phyloP scores from a whole-genome alignment of 2,797 vertebrate species.

The Amniataba percoides region DNA sequence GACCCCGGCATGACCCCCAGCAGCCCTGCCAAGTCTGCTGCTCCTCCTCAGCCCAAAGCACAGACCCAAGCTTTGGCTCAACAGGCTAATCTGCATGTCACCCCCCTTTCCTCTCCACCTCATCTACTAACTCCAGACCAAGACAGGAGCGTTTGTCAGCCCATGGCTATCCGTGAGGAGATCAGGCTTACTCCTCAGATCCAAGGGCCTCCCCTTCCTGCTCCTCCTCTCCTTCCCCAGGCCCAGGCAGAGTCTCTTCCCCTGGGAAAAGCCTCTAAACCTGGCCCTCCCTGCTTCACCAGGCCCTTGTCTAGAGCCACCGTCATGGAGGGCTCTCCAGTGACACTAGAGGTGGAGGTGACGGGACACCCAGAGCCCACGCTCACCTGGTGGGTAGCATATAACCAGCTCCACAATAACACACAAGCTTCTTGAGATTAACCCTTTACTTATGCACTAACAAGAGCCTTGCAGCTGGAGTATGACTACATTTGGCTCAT shows the following conservation, averaged over 20 bases:
- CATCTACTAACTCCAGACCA: conserved; percentile 83
- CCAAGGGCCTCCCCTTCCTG: conserved; percentile 61
- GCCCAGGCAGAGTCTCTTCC: conserved; percentile 80
- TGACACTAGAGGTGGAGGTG: conserved; percentile 97
- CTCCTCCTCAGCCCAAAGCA: conserved; percentile 72
- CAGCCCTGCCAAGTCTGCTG: neutral
- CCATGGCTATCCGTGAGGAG: conserved; percentile 87
- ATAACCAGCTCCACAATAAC: conserved; percentile 86
- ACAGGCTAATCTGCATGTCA: conserved; percentile 87
- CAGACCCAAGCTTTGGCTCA: conserved; percentile 58
- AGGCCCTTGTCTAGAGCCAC: conserved; percentile 90
- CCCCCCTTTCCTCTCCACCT: conserved; percentile 69
- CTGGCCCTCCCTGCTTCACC: conserved; percentile 90
- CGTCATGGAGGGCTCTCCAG: conserved; percentile 92
- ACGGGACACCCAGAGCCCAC: conserved; percentile 92
- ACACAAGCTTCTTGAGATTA: conserved; percentile 31
- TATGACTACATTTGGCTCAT: neutral
- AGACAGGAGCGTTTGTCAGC: conserved; percentile 86
- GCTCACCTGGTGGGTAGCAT: conserved; percentile 97
- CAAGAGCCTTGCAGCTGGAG: neutral
- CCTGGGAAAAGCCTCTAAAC: conserved; percentile 84
- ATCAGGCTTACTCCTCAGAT: conserved; percentile 86
- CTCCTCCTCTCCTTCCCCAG: conserved; percentile 32
- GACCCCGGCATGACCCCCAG: conserved; percentile 72
- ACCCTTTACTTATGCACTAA: conserved; percentile 15